Conservation (phyloP, 2,113 vertebrate genomes). For the Coregonus clupeaformis region DNA sequence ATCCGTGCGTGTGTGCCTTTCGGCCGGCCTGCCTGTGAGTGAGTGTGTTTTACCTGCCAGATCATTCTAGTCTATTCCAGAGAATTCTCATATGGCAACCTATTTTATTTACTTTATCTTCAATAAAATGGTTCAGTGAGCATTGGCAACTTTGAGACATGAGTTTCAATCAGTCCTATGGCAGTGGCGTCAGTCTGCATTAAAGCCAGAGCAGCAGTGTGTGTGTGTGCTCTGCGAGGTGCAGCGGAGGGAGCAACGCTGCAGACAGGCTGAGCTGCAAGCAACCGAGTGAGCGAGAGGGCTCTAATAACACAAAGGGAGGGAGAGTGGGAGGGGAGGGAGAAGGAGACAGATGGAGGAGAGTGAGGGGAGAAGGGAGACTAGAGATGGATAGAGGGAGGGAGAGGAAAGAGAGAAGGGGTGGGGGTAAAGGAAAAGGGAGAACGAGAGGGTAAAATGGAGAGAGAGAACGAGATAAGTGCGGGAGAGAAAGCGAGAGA, state of each 20-base stretch:
- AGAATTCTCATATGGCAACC: constrained; percentile 85
- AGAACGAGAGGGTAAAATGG: constrained; percentile 36
- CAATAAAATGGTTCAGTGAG: constrained; percentile 96
- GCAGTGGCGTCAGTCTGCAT: constrained; percentile 81
- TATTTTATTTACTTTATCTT: constrained; percentile 98
- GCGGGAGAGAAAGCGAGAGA: constrained; percentile 54
- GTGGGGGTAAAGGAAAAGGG: constrained; percentile 8
- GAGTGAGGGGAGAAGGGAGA: constrained; percentile 31
- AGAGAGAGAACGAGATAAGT: constrained; percentile 49
- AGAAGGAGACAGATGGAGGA: constrained; percentile 32
- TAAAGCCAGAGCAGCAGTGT: constrained; percentile 67
- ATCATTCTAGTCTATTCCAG: constrained; percentile 87
- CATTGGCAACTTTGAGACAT: constrained; percentile 88
- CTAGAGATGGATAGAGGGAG: constrained; percentile 35
- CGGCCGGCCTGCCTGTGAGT: background rate
- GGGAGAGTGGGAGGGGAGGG: constrained; percentile 29
- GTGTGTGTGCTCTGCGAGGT: constrained; percentile 63
- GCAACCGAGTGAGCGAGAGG: constrained; percentile 46
- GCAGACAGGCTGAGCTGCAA: constrained; percentile 44
- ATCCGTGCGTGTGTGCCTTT: constrained; percentile 1
- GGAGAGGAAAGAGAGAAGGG: constrained; percentile 35
- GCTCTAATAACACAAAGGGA: constrained; percentile 36
- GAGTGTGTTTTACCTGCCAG: constrained; percentile 68
- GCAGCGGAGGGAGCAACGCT: constrained; percentile 58
- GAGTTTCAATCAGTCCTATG: constrained; percentile 86